Base-by-base conservation (phyloP, 2,797 vertebrate genomes). In the Heteromormyrus szaboi region DNA sequence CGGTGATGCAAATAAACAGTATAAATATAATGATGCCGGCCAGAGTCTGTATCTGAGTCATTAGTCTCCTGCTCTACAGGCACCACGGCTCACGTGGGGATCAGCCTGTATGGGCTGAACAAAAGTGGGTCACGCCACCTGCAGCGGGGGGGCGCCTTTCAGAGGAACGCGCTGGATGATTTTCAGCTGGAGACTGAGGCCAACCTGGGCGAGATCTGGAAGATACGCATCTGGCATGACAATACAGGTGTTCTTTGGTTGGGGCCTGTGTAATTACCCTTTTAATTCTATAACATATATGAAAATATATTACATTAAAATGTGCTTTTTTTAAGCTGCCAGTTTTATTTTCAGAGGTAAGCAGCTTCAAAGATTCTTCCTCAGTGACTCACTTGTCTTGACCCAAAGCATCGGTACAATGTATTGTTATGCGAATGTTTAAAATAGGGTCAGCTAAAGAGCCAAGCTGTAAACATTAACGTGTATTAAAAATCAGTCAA, bases 181-280 rank as follows among this genome's bases (percentile, higher is more conserved):
- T 97, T 97, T 92, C 96, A 96, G 88, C 76, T 97, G 87, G 96
- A 97, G 93, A 96, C 95, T 0, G 95, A 97, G 3, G 91, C 93
- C 90, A 95, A 93, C 91, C 90, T 97, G 88, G 95, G 96, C 86
- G 96, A 97, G 89, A 93, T 97, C 79, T 97, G 96, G 96, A 97
- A 97, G 93, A 96, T 97, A 65, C 94, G 94, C 51, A 92, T 97
- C 87, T 97, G 96, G 96, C 96, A 97, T 41, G 96, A 97, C 89
- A 97, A 97, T 93, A 97, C 97, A 90, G 96, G 96, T 96, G 90
- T 12, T 25, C 11, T 86, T 37, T 41, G n/a, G 12, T 29, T 50
- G 79, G 37, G 17, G 37, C 41, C n/a, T 83, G 22, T 4, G 46
- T 54, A 37, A 33, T 53, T 37, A 6, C 37, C 76, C 17, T 46